These are phyloP conservation scores for Sturnus vulgaris DNA, from an alignment of 2,113 vertebrate species.

Conservation along the genomic window DNA sequence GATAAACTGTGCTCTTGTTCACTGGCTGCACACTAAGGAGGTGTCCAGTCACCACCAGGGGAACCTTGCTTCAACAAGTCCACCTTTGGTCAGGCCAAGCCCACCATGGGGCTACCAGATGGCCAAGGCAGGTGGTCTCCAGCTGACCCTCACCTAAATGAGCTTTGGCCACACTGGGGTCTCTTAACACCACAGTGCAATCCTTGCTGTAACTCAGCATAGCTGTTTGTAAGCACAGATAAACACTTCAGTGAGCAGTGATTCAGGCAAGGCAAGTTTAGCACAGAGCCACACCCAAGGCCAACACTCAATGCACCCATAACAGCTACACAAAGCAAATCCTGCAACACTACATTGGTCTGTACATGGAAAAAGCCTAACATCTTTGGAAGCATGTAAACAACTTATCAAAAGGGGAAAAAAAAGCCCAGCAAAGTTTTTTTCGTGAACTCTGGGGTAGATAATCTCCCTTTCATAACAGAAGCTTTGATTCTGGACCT, in stretches of 20 bases:
- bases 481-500: neutral
- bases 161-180: neutral
- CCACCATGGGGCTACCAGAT: neutral
- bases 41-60: neutral
- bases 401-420: neutral
- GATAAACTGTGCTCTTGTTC: neutral
- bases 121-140: neutral
- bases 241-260: rapidly evolving
- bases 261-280: neutral
- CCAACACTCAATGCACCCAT: rapidly evolving
- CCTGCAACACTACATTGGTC: neutral
- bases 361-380: neutral
- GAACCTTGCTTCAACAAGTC: neutral
- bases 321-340: neutral
- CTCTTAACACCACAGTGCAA: neutral
- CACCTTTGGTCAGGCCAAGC: neutral
- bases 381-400: neutral
- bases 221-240: rapidly evolving
- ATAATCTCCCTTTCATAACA: neutral
- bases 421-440: neutral
- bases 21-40: too few species aligned
- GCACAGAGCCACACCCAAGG: neutral
- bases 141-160: neutral
- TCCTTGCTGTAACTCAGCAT: neutral
- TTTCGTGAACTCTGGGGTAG: neutral